Evolutionary conservation across 2,113 vertebrate species (phyloP).

Genomic region (Mola mola): DNA sequence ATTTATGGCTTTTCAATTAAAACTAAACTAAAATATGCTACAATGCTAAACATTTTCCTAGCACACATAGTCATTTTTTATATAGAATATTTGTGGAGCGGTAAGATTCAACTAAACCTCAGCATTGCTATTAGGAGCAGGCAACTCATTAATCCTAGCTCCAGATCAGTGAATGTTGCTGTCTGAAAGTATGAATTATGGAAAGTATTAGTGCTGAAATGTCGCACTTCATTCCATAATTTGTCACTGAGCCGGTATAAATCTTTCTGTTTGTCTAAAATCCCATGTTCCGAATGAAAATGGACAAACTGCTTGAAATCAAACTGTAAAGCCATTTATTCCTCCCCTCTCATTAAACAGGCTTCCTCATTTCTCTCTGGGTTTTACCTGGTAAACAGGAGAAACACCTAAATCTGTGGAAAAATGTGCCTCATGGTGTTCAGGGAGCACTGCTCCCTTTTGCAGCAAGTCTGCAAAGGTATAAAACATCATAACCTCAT

Average conservation of each 20-base stretch:
- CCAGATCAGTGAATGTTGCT: constrained; percentile 32
- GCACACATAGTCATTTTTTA: too few relatives aligned
- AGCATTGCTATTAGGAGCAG: too few relatives aligned
- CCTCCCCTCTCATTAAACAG: constrained; percentile 49
- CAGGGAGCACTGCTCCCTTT: constrained; percentile 25
- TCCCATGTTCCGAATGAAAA: constrained; percentile 20
- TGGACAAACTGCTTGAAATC: constrained; percentile 43
- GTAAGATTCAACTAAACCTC: too few relatives aligned
- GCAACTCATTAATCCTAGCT: constrained; percentile 36
- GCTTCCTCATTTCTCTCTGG: constrained; percentile 59
- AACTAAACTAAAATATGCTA: too few relatives aligned
- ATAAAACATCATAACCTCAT: constrained; percentile 56
- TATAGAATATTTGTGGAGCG: too few relatives aligned
- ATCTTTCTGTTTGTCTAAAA: constrained; percentile 39
- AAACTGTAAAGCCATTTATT: constrained; percentile 31
- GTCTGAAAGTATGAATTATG: constrained; percentile 45
- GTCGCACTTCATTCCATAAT: constrained; percentile 28
- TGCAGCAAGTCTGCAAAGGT: constrained; percentile 23
- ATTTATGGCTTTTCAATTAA: too few relatives aligned
- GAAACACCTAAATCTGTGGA: constrained; percentile 73
- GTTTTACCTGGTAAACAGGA: constrained; percentile 75
- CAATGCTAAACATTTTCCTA: too few relatives aligned
- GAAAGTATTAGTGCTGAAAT: constrained; percentile 56
- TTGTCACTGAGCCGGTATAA: constrained; percentile 5
- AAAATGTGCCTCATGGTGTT: constrained; percentile 66